Conservation (phyloP, 2,888 invertebrate species). For the Tipula vernalis region DNA sequence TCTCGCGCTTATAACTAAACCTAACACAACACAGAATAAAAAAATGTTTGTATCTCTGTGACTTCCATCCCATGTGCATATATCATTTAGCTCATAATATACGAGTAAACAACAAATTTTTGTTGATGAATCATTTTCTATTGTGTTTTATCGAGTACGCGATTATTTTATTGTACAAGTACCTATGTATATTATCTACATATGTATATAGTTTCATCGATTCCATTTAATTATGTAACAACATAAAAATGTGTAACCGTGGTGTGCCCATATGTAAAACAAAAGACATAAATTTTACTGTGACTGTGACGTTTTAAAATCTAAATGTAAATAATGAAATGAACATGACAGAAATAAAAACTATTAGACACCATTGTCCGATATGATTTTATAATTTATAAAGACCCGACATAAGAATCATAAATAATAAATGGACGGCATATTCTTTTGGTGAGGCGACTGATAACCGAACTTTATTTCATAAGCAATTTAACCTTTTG, state of each 20-base stretch:
- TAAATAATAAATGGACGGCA: background rate
- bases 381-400: background rate
- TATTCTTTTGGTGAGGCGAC: background rate
- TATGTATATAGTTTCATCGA: background rate
- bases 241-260: background rate
- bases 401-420: background rate
- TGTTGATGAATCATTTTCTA: background rate
- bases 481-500: background rate
- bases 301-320: background rate
- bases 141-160: background rate
- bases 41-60: background rate
- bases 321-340: too few relatives aligned
- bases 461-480: background rate
- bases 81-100: background rate
- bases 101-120: background rate
- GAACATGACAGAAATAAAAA: too few relatives aligned
- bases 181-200: too few relatives aligned
- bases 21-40: background rate
- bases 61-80: background rate
- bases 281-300: background rate
- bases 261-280: background rate
- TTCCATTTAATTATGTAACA: background rate
- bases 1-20: background rate
- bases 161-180: background rate
- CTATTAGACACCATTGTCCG: too few relatives aligned